Conservation (phyloP, 2,888 invertebrate genomes). For the Alsophila aescularia region DNA sequence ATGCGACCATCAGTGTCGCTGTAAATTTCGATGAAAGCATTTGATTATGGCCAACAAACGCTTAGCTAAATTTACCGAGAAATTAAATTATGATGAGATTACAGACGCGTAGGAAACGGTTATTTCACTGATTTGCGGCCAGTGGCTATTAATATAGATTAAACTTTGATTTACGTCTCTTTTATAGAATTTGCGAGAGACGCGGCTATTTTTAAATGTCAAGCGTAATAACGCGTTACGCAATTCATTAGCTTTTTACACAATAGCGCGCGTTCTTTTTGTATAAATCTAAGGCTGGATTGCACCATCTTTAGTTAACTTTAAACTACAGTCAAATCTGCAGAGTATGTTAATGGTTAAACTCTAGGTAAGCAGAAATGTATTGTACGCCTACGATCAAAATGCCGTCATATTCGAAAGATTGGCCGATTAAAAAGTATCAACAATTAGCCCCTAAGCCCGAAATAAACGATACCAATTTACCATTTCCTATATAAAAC, state of each 20-base stretch:
- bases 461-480: no score
- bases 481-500: no score
- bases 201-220: constrained; percentile 11
- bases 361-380: no score
- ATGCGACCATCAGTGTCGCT: constrained; percentile 49
- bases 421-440: no score
- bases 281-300: background rate
- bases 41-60: constrained; percentile 23
- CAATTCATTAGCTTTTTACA: constrained; percentile 11
- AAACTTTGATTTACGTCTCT: constrained; percentile 30
- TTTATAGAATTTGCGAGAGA: constrained; percentile 26
- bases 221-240: constrained; percentile 4
- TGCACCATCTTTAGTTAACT: no score
- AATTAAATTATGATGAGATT: constrained; percentile 20
- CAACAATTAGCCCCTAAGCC: no score
- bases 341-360: no score
- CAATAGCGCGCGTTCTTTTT: background rate
- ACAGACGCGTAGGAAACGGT: constrained; percentile 9
- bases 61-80: constrained; percentile 15
- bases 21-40: constrained; percentile 37
- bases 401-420: no score
- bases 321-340: no score
- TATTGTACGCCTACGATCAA: no score
- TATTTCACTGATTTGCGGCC: constrained; percentile 15
- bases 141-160: constrained; percentile 29